Conservation (phyloP, 2,113 vertebrate genomes). For the Micromys minutus region DNA sequence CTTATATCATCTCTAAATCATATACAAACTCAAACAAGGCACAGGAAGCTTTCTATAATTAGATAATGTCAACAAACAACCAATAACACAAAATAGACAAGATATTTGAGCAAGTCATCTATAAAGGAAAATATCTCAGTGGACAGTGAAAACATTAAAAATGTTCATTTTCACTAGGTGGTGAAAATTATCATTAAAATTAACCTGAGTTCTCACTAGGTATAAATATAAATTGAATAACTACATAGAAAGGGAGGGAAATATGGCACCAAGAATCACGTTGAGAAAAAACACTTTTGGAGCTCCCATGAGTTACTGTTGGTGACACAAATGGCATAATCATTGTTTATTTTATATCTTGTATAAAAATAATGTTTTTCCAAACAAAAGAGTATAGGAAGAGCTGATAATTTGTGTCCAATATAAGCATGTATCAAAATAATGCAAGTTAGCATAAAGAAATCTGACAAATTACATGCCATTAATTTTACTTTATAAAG, state of each 20-base stretch:
- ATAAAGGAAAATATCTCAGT: neutral
- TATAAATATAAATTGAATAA: neutral
- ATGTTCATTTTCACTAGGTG: neutral
- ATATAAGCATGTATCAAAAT: neutral
- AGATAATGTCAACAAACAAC: neutral
- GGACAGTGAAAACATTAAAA: neutral
- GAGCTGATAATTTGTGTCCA: neutral
- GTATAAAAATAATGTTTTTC: neutral
- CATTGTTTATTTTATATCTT: neutral
- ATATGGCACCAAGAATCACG: neutral
- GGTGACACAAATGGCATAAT: neutral
- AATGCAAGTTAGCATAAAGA: constrained; percentile 3
- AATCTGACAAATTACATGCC: neutral
- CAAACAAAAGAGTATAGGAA: neutral
- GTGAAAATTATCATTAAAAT: neutral
- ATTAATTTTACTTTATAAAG: constrained; percentile 24
- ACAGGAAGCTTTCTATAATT: neutral
- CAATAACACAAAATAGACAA: neutral
- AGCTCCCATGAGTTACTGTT: neutral
- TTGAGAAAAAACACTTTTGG: neutral
- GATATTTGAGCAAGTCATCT: neutral
- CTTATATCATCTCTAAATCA: neutral
- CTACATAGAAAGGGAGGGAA: neutral
- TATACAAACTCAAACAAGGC: neutral
- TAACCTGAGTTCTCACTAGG: neutral